phyloP scores from a whole-genome alignment of 64 coral and sea anemone genomes.

The Catalaphyllia jardinei region DNA sequence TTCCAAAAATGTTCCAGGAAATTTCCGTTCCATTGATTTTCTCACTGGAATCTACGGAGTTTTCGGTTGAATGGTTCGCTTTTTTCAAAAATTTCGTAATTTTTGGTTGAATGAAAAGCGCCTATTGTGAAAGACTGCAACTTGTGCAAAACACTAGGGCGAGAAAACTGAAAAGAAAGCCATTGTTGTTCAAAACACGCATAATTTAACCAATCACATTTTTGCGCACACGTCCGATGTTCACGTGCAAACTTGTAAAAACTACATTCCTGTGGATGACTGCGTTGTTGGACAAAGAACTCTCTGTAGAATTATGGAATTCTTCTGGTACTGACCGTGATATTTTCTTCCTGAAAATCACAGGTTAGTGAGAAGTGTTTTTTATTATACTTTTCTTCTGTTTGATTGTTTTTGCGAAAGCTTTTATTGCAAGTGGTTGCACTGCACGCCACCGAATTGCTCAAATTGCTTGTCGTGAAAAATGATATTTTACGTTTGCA shows the following conservation, averaged over 20 bases:
- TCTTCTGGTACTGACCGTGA: not conserved
- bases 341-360: not conserved
- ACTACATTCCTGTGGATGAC: not conserved
- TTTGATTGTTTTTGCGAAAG: not conserved
- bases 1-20: no score
- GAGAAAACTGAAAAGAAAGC: not conserved
- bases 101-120: no score
- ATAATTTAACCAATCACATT: not conserved
- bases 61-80: no score
- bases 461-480: no score
- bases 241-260: conserved; percentile 5
- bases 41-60: no score
- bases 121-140: no score
- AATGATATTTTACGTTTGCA: no score
- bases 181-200: not conserved
- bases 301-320: conserved; percentile 9
- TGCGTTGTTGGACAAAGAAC: not conserved
- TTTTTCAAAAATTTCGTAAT: no score
- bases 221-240: not conserved
- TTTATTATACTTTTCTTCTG: not conserved
- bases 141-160: no score
- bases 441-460: no score
- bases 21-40: no score
- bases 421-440: not conserved
- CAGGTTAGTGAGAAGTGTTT: conserved; percentile 14